Percentiles rank a stretch among this genome's conserved stretches.
These are phyloP conservation scores for Cotesia congregata DNA, from an alignment of 2,888 invertebrate species.

Conservation along the genomic window DNA sequence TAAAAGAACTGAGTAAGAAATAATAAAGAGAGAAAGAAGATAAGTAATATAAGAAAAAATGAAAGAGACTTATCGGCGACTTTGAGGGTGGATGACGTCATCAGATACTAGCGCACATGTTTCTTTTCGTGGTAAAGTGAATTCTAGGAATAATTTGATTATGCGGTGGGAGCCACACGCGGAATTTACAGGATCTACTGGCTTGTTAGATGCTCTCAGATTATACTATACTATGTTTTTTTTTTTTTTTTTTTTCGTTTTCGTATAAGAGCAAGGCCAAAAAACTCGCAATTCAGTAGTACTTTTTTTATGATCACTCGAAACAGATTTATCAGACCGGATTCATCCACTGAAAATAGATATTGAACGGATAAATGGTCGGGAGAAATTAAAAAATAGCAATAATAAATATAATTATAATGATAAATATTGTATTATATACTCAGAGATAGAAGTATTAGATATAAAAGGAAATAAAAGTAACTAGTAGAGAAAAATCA, in stretches of 20 bases:
- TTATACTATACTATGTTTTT: conserved; percentile 24
- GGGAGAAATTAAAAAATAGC: conserved; percentile 18
- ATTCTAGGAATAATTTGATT: conserved; percentile 63
- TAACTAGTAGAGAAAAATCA: conserved; percentile 23
- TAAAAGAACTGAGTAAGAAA: background rate
- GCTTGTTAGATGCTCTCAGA: conserved; percentile 51
- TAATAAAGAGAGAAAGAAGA: background rate
- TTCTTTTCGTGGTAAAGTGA: conserved; percentile 48
- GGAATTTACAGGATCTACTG: conserved; percentile 55
- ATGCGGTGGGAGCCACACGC: conserved; percentile 54
- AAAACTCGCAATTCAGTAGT: conserved; percentile 41
- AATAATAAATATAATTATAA: background rate
- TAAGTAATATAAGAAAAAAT: conserved; percentile 8
- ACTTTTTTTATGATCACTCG: conserved; percentile 39
- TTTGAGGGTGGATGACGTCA: conserved; percentile 54
- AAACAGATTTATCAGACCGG: conserved; percentile 48
- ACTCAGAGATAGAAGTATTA: conserved; percentile 24
- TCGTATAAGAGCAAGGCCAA: conserved; percentile 20
- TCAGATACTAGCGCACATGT: conserved; percentile 54
- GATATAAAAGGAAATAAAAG: background rate
- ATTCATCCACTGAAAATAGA: conserved; percentile 52
- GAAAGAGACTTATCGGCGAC: conserved; percentile 36
- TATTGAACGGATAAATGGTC: conserved; percentile 52
- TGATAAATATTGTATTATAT: conserved; percentile 27
- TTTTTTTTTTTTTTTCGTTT: conserved; percentile 23